Evolutionary conservation across 2,888 invertebrate species (phyloP).

Genomic region (Frankliniella intonsa): DNA sequence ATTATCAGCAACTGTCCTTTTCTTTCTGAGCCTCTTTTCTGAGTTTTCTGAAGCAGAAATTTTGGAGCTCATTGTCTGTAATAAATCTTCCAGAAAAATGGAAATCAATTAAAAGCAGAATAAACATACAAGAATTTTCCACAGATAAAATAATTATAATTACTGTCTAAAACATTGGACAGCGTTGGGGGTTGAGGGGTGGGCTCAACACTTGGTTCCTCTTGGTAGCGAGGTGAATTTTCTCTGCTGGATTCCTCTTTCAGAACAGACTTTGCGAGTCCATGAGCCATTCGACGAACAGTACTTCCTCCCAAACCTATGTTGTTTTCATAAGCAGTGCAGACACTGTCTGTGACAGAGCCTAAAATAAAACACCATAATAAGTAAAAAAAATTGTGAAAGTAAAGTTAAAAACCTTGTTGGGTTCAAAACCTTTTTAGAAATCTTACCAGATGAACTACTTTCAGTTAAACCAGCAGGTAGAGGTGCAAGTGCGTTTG

Average conservation of each 20-base stretch:
- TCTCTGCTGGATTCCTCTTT: slow-evolving; percentile 28
- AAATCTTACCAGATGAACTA: slow-evolving; percentile 53
- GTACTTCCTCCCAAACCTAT: slow-evolving; percentile 32
- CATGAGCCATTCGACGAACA: slow-evolving; percentile 32
- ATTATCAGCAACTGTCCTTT: slow-evolving; percentile 39
- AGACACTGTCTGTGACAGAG: slow-evolving; percentile 58
- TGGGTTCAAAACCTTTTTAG: slow-evolving; percentile 30
- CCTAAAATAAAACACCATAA: slow-evolving; percentile 42
- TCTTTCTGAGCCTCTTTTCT: slow-evolving; percentile 37
- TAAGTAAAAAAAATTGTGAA: not conserved
- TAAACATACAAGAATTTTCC: not conserved
- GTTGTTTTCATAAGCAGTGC: slow-evolving; percentile 55
- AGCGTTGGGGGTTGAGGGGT: not conserved
- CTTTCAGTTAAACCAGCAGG: slow-evolving; percentile 54
- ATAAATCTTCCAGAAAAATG: slow-evolving; percentile 45
- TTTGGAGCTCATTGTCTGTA: slow-evolving; percentile 50
- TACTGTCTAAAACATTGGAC: slow-evolving; percentile 46
- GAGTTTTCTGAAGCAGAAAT: slow-evolving; percentile 44
- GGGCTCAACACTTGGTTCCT: not conserved
- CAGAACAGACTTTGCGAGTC: slow-evolving; percentile 28
- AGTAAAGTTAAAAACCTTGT: slow-evolving; percentile 20
- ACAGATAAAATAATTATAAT: slow-evolving; percentile 34
- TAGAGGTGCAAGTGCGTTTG: slow-evolving; percentile 35
- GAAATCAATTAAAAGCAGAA: slow-evolving; percentile 23
- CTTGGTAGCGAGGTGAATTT: slow-evolving; percentile 31